phyloP scores from a whole-genome alignment of 2,113 vertebrate species.

The Australoheros scitulus region DNA sequence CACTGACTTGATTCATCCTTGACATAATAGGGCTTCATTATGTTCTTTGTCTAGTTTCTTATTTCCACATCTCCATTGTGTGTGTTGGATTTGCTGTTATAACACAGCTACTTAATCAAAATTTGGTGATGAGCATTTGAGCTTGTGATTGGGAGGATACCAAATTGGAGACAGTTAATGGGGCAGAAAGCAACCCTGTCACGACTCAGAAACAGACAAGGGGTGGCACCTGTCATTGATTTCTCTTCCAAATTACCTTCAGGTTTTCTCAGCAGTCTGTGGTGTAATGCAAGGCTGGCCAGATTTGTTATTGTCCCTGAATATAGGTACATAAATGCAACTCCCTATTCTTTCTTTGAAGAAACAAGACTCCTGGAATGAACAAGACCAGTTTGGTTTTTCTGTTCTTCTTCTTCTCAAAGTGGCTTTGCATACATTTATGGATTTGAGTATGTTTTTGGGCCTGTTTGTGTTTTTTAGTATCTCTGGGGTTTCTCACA shows the following conservation, averaged over 20 bases:
- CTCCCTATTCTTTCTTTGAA: neutral
- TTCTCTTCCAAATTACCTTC: slow-evolving; percentile 52
- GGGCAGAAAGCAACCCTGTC: slow-evolving; percentile 55
- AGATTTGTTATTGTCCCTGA: neutral
- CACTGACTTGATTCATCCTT: neutral
- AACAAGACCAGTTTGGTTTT: neutral
- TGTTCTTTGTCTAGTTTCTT: neutral
- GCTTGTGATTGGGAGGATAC: slow-evolving; percentile 38
- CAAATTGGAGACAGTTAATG: slow-evolving; percentile 57
- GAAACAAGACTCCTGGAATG: neutral
- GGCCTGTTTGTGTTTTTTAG: too few species aligned
- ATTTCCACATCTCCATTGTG: neutral
- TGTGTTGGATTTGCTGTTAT: slow-evolving; percentile 14
- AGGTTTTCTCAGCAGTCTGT: slow-evolving; percentile 41
- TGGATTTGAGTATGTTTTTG: neutral
- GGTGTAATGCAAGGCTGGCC: slow-evolving; percentile 20
- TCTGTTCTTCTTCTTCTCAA: neutral
- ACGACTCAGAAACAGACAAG: slow-evolving; percentile 32
- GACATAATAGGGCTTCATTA: neutral
- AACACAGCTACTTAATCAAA: slow-evolving; percentile 28
- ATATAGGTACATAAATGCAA: neutral
- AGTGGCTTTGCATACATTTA: neutral
- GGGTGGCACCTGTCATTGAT: slow-evolving; percentile 55
- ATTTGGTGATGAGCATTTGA: slow-evolving; percentile 46
- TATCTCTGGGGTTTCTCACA: too few species aligned